phyloP scores from a whole-genome alignment of 1,140 invertebrate species.

The Gonioctena quinquepunctata region DNA sequence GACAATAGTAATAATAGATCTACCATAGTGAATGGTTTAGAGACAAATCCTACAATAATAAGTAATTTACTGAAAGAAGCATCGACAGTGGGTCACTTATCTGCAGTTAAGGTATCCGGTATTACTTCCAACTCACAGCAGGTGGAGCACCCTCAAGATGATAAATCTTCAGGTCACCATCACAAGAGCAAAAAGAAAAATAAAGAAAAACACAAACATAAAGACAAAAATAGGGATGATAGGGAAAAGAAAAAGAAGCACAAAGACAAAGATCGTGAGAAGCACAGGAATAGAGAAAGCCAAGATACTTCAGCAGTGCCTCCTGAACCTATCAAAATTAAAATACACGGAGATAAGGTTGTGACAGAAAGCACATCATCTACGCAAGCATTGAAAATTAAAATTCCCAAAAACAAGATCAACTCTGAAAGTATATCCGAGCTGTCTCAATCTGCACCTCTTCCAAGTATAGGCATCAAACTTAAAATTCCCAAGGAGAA shows the following conservation, averaged over 20 bases:
- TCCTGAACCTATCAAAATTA: constrained; percentile 64
- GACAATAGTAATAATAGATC: too few species aligned
- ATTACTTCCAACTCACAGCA: too few species aligned
- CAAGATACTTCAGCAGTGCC: constrained; percentile 19
- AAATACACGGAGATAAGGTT: constrained; percentile 69
- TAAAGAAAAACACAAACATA: constrained; percentile 66
- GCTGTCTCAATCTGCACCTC: constrained; percentile 31
- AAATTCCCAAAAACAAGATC: constrained; percentile 66
- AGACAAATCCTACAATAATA: constrained; percentile 50
- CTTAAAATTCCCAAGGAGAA: constrained; percentile 63
- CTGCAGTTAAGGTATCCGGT: constrained; percentile 26
- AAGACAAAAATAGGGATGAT: constrained; percentile 57
- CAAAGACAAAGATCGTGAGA: constrained; percentile 61
- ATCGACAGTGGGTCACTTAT: constrained; percentile 38
- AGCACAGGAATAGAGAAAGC: constrained; percentile 36
- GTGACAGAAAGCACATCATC: constrained; percentile 30
- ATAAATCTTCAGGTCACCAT: constrained; percentile 48
- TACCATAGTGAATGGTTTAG: constrained; percentile 45
- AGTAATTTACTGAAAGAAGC: constrained; percentile 52
- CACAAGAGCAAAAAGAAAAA: constrained; percentile 67
- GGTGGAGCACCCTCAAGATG: constrained; percentile 41
- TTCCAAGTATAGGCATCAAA: constrained; percentile 50
- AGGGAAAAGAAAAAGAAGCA: constrained; percentile 65
- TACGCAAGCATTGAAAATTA: constrained; percentile 61
- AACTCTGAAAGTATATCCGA: constrained; percentile 54